Conservation (phyloP, 2,113 vertebrate genomes). For the Bombycilla garrulus region DNA sequence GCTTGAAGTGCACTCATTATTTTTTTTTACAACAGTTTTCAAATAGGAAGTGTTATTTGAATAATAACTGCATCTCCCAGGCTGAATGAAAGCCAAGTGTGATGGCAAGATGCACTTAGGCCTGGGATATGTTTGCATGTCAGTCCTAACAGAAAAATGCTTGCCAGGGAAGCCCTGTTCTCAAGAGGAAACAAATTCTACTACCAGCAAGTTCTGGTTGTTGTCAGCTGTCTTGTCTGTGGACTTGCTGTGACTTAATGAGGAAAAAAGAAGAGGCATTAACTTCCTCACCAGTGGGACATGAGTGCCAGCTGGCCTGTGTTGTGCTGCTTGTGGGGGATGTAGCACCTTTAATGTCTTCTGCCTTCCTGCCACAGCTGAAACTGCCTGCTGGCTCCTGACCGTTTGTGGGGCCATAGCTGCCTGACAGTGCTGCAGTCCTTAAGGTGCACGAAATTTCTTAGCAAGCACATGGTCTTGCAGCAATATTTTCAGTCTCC, state of each 20-base stretch:
- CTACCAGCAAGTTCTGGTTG: not conserved
- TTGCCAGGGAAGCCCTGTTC: not conserved
- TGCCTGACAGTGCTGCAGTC: accelerated
- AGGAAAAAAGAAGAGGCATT: not conserved
- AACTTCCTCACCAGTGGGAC: not conserved
- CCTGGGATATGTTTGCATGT: not conserved
- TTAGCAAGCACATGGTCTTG: not conserved
- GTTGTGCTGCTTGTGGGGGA: not conserved
- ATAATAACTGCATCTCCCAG: not conserved
- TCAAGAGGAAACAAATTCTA: not conserved
- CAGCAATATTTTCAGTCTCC: not conserved
- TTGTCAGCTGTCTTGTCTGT: not conserved
- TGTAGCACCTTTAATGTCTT: not conserved
- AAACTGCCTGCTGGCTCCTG: not conserved
- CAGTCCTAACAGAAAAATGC: not conserved
- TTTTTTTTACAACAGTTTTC: slow-evolving; percentile 26
- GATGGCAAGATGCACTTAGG: not conserved
- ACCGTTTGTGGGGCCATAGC: accelerated
- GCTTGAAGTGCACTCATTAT: not conserved
- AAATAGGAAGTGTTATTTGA: not conserved
- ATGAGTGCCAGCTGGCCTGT: not conserved
- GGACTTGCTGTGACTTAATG: not conserved
- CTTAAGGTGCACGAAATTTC: not conserved
- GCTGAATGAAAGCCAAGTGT: not conserved
- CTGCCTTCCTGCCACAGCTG: not conserved